Evolutionary conservation across 2,113 vertebrate genomes (phyloP).

Genomic region (Andinoacara biseriatus): DNA sequence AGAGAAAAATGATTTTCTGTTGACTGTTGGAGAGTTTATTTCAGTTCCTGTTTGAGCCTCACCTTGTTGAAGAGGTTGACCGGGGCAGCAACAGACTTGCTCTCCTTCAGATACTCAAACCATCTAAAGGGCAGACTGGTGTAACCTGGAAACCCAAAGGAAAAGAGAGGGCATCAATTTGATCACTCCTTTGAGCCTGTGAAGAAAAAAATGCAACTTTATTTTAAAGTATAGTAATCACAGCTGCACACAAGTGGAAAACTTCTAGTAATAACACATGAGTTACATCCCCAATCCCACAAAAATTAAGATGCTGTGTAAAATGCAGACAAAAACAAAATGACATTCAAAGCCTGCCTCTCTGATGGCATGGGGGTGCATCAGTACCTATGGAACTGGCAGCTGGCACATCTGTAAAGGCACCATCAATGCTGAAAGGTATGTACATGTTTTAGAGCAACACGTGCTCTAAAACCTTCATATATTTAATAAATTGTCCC

Average conservation of each 20-base stretch:
- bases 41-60: slow-evolving; percentile 39
- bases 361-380: too few species aligned
- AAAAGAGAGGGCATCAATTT: neutral
- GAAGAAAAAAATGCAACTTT: neutral
- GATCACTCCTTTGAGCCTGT: neutral
- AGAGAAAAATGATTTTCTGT: neutral
- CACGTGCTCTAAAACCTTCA: too few species aligned
- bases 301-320: neutral
- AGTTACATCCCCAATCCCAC: too few species aligned
- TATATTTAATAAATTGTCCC: too few species aligned
- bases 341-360: too few species aligned
- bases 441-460: too few species aligned
- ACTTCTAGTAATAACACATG: neutral
- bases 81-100: slow-evolving; percentile 90
- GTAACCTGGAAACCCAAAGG: slow-evolving; percentile 83
- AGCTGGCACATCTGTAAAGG: too few species aligned
- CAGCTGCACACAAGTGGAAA: neutral
- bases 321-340: too few species aligned
- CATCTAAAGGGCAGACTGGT: slow-evolving; percentile 95
- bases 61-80: slow-evolving; percentile 98
- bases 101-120: slow-evolving; percentile 99
- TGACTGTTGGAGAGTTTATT: neutral
- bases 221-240: too few species aligned
- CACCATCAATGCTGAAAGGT: too few species aligned
- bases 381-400: too few species aligned